Evolutionary conservation across 2,113 vertebrate genomes (phyloP).

Genomic region (Phrynosoma blainvillii): DNA sequence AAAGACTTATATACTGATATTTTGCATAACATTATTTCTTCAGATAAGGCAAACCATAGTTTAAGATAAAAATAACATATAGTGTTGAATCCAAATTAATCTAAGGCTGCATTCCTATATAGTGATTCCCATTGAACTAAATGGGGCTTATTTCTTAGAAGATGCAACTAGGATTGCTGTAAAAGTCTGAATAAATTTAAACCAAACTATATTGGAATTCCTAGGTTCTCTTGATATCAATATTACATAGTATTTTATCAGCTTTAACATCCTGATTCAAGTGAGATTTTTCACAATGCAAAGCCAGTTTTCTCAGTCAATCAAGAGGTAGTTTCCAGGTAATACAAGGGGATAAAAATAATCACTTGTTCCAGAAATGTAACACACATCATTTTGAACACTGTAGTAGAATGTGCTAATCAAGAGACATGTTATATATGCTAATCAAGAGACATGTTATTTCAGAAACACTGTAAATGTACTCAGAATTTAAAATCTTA

Average conservation of each 20-base stretch:
- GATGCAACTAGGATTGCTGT: too few relatives aligned
- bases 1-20: neutral
- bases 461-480: neutral
- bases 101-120: too few relatives aligned
- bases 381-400: conserved; percentile 3
- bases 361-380: neutral
- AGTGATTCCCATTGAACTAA: too few relatives aligned
- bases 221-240: too few relatives aligned
- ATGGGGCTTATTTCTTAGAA: too few relatives aligned
- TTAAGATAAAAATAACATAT: neutral
- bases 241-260: too few relatives aligned
- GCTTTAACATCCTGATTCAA: too few relatives aligned
- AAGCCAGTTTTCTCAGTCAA: conserved; percentile 12
- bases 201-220: too few relatives aligned
- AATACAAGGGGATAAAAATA: conserved; percentile 7
- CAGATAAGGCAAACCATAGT: neutral
- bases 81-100: too few relatives aligned
- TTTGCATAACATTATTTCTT: neutral
- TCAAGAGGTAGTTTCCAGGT: neutral
- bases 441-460: conserved; percentile 15
- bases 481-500: neutral
- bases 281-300: too few relatives aligned
- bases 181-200: too few relatives aligned
- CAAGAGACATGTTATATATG: too few relatives aligned
- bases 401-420: neutral